Percentiles rank a stretch among this genome's conserved stretches.
Evolutionary conservation across 1,140 invertebrate species (phyloP).

Genomic region (Neoseiulus cucumeris): DNA sequence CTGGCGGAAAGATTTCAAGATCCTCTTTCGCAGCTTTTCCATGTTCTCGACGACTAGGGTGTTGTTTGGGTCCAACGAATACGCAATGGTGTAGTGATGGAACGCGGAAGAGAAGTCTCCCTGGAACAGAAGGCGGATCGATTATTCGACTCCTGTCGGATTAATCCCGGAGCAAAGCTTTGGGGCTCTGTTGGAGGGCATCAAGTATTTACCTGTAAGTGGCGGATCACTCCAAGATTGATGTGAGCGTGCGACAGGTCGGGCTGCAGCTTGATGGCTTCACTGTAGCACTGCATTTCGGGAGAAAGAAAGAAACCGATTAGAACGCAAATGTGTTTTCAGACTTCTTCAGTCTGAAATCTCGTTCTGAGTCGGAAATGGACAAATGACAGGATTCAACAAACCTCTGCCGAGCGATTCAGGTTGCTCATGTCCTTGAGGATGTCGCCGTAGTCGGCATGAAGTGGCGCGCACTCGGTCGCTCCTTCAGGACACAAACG

Average conservation of each 20-base stretch:
- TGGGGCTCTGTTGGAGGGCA: too few species aligned
- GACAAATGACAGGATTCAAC: not conserved
- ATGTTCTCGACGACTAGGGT: constrained; percentile 19
- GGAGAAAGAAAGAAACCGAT: too few species aligned
- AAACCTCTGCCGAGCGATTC: constrained; percentile 19
- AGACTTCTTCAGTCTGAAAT: too few species aligned
- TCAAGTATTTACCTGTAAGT: constrained; percentile 18
- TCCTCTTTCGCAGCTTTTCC: constrained; percentile 17
- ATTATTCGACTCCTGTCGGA: not conserved
- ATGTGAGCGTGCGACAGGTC: constrained; percentile 21
- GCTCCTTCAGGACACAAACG: constrained; percentile 17
- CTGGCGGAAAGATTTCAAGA: constrained; percentile 8
- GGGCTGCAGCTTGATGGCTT: constrained; percentile 21
- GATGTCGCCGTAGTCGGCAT: constrained; percentile 20
- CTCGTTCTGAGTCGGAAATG: too few species aligned
- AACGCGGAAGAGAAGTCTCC: constrained; percentile 19
- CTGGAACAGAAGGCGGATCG: constrained; percentile 13
- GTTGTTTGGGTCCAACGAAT: constrained; percentile 18
- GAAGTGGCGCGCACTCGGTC: constrained; percentile 17
- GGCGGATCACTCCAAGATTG: constrained; percentile 24
- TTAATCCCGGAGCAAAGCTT: too few species aligned
- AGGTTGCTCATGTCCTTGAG: constrained; percentile 19
- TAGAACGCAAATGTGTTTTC: too few species aligned
- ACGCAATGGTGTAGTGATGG: constrained; percentile 20
- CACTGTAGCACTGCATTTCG: constrained; percentile 19